phyloP scores from a whole-genome alignment of 2,888 invertebrate genomes.

The Villa cingulata region DNA sequence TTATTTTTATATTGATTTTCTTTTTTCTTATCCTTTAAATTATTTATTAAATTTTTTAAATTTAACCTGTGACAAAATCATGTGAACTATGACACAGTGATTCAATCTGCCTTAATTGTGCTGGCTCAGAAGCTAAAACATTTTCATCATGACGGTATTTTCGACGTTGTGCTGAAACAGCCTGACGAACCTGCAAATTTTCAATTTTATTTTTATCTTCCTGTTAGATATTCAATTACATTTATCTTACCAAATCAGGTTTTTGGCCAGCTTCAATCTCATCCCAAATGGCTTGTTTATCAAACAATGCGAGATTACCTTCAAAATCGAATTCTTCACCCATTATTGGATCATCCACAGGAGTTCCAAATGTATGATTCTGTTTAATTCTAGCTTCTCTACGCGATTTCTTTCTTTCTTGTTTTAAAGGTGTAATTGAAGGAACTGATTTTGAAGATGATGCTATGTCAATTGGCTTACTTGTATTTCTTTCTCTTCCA shows the following conservation, averaged over 20 bases:
- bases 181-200: constrained; percentile 18
- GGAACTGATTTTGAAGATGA: constrained; percentile 16
- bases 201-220: constrained; percentile 13
- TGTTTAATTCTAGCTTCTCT: constrained; percentile 27
- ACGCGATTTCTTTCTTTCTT: constrained; percentile 23
- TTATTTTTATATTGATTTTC: constrained; percentile 5
- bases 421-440: constrained; percentile 15
- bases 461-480: constrained; percentile 30
- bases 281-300: constrained; percentile 70
- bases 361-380: constrained; percentile 30
- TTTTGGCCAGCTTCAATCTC: constrained; percentile 49
- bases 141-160: constrained; percentile 78
- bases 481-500: constrained; percentile 15
- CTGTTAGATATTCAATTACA: background rate
- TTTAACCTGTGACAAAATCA: constrained; percentile 30
- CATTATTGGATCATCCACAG: constrained; percentile 31
- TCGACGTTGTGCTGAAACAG: constrained; percentile 22
- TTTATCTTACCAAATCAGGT: constrained; percentile 41
- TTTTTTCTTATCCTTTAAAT: background rate
- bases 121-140: constrained; percentile 53
- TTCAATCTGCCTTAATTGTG: constrained; percentile 52
- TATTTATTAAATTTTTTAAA: background rate
- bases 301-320: constrained; percentile 81
- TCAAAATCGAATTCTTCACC: constrained; percentile 84
- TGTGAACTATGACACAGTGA: constrained; percentile 35